Percentiles rank a stretch among this genome's conserved stretches.
Conservation (phyloP, 2,113 vertebrate genomes). For the Semicossyphus pulcher region DNA sequence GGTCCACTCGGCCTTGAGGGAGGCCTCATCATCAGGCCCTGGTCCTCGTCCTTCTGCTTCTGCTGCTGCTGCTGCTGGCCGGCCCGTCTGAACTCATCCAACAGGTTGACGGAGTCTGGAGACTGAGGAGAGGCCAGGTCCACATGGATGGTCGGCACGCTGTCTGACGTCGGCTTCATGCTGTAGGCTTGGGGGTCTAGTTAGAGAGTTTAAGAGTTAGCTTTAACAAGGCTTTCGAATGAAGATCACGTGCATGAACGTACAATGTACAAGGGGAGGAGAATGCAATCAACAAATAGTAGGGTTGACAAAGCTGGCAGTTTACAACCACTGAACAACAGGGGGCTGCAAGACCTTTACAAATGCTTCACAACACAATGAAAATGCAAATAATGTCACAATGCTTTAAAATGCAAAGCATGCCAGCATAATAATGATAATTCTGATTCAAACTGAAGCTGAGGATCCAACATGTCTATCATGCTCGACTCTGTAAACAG, state of each 20-base stretch:
- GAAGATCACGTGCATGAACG: slow-evolving; percentile 32
- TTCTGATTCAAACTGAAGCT: not conserved
- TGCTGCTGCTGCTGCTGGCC: slow-evolving; percentile 58
- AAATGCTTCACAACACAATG: slow-evolving; percentile 12
- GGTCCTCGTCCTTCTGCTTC: slow-evolving; percentile 76
- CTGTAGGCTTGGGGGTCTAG: slow-evolving; percentile 91
- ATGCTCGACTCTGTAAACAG: slow-evolving; percentile 18
- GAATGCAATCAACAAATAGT: slow-evolving; percentile 4
- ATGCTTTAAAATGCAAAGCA: slow-evolving; percentile 21
- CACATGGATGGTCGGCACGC: slow-evolving; percentile 91
- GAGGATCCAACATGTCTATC: not conserved
- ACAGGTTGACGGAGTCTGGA: slow-evolving; percentile 87
- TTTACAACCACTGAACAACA: slow-evolving; percentile 24
- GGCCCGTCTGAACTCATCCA: slow-evolving; percentile 84
- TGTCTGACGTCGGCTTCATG: slow-evolving; percentile 75
- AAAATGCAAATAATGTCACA: slow-evolving; percentile 4
- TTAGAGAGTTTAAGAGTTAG: too few relatives aligned
- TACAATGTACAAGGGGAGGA: not conserved
- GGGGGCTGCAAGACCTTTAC: slow-evolving; percentile 15
- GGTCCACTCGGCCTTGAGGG: slow-evolving; percentile 67
- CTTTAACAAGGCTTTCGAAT: not conserved
- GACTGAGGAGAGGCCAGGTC: slow-evolving; percentile 94
- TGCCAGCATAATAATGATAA: slow-evolving; percentile 15
- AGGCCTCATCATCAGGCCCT: slow-evolving; percentile 86
- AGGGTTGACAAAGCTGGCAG: not conserved